Evolutionary conservation across 2,888 invertebrate genomes (phyloP), one percentile per base, ranked within the genome.

Genomic region (Chironomus riparius): DNA sequence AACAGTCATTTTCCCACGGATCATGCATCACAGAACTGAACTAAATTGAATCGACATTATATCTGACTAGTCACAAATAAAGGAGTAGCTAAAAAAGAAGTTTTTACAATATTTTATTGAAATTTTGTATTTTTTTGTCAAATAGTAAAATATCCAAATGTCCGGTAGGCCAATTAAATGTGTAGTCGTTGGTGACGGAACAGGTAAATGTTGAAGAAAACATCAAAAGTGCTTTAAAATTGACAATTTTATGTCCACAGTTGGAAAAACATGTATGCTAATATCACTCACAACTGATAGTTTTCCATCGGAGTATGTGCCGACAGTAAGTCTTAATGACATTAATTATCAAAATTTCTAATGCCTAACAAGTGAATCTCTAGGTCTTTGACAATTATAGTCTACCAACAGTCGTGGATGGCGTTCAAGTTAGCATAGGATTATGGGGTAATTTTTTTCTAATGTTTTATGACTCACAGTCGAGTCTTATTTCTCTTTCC

Each of bases 391-490:
- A 98, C 85, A 98, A 98, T 86, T 98, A 98, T 84, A 98, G 98
- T 68, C 97, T 98, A 70, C 97, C 97, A 70, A 96, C 98, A 95
- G 96, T 96, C 80, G 97, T 98, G 77, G 98, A 98, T 86, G 95
- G 97, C 78, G 95, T 97, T 80, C 95, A 97, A 78, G 98, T 98
- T 13, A 97, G 96, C 80, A 85, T 98, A 80, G 98, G 98, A 15
- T 86, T 98, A 71, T 98, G 98, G 98, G 98, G 98, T 76, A 76
- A 65, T 48, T 75, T 47, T 48, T 65, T 65, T 24, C 24, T 22
- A 13, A 22, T 18, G 2, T 18, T 56, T 24, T 24, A 65, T 24
- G 65, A 38, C 38, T 38, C 38, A 38, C 38, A 38, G 1, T 38
- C 10, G 38, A 13, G 15, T 38, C 38, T 10, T 1, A 38, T 38